Conservation (phyloP, 1,140 invertebrate genomes). For the Ericerus pela region DNA sequence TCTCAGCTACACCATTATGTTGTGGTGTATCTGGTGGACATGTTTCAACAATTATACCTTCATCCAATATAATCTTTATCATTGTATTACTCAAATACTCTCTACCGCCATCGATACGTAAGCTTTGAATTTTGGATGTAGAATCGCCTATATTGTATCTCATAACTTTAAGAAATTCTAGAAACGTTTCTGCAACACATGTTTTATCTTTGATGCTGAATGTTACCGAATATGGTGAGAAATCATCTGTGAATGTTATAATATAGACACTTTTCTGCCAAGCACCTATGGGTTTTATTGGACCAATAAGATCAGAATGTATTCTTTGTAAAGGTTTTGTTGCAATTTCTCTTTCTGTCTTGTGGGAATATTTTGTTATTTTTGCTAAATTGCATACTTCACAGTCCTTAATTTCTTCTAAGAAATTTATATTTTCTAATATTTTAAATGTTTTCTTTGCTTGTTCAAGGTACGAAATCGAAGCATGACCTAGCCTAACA, state of each 20-base stretch:
- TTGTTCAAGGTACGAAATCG: too few relatives aligned
- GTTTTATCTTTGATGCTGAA: not conserved
- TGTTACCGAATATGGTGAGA: not conserved
- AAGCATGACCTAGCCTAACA: too few relatives aligned
- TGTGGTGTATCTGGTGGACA: slow-evolving; percentile 28
- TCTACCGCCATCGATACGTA: slow-evolving; percentile 29
- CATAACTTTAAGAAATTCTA: not conserved
- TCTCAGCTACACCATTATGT: slow-evolving; percentile 29
- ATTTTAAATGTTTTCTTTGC: too few relatives aligned
- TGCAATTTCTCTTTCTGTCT: too few relatives aligned
- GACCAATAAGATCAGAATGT: too few relatives aligned
- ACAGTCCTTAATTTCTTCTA: too few relatives aligned
- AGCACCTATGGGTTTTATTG: too few relatives aligned
- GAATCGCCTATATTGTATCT: not conserved
- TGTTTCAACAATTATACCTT: slow-evolving; percentile 27
- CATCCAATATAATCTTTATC: slow-evolving; percentile 23
- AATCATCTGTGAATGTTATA: not conserved
- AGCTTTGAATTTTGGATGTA: not conserved
- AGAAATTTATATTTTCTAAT: too few relatives aligned
- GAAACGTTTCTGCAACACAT: not conserved
- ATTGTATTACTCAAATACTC: slow-evolving; percentile 30
- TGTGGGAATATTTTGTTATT: too few relatives aligned
- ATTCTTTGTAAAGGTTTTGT: too few relatives aligned
- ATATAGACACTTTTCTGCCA: too few relatives aligned
- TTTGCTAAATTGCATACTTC: too few relatives aligned